Evolutionary conservation across 2,888 invertebrate genomes (phyloP), one percentile per base, ranked within the genome.

Genomic region (Conops quadrifasciatus): DNA sequence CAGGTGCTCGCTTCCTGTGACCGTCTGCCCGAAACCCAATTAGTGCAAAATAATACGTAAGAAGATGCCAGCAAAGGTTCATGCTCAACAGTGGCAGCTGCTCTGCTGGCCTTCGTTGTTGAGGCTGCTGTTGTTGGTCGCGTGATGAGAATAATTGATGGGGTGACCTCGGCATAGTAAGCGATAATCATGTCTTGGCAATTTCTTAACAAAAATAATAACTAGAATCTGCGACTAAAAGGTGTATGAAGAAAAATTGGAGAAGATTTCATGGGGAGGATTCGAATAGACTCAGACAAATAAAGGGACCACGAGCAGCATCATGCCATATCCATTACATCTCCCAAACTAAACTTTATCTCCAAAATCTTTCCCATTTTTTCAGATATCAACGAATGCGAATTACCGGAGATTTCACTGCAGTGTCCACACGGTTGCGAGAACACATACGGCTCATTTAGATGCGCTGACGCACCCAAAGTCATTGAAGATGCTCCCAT

Each of bases 361-460:
- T n/a, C n/a, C n/a, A n/a, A n/a, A n/a, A n/a, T n/a, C n/a, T n/a
- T n/a, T n/a, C n/a, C n/a, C n/a, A n/a, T n/a, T n/a, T n/a, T n/a
- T n/a, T n/a, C 78, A 90, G 91, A 91, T 83, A 87, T 91, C 36
- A 89, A 92, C 79, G 92, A 92, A 82, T 92, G 92, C 78, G 87
- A 88, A 45, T 83, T 80, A 62, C 79, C 83, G 0, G 82, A 85
- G 66, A 74, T 87, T n/a, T 75, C 80, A 2, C 73, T 80, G 51
- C 73, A 81, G 73, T 87, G 91, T 74, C 80, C 82, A 3, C 80
- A 83, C 75, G 88, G 87, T 43, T 93, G 92, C 82, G 85, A 89
- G 74, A 92, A 92, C 80, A 89, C 88, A 0, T 87, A 87, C 2
- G 92, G 92, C n/a, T 89, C 90, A 0, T 92, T 89, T 82, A 81